A percentile compares a stretch with the other conserved stretches of the same genome.
phyloP scores from a whole-genome alignment of 2,113 vertebrate species.

The Rhipidura dahli region DNA sequence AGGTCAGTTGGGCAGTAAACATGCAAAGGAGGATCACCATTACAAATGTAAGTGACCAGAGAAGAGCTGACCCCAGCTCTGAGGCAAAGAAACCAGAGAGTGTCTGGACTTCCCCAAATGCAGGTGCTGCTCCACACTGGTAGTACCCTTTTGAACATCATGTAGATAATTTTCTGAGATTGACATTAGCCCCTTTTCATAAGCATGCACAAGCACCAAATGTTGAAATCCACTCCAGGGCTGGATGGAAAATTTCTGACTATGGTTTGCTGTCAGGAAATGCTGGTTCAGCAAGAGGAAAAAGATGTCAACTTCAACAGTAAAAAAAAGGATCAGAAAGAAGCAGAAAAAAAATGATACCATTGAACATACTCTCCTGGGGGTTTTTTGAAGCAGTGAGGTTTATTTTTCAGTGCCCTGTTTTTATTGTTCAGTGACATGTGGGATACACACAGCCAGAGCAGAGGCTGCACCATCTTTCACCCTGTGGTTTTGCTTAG shows the following conservation, averaged over 20 bases:
- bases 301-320: conserved; percentile 41
- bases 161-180: not conserved
- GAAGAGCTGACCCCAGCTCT: not conserved
- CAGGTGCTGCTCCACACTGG: not conserved
- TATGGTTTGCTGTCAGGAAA: conserved; percentile 32
- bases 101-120: not conserved
- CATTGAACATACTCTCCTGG: not conserved
- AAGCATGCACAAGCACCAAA: not conserved
- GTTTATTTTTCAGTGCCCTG: not conserved
- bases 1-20: not conserved
- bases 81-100: not conserved
- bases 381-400: not conserved
- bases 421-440: not conserved
- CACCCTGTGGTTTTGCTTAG: not conserved
- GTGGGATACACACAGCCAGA: not conserved
- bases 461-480: not conserved
- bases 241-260: conserved; percentile 50
- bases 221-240: conserved; percentile 40
- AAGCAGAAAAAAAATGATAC: not conserved
- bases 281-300: conserved; percentile 59
- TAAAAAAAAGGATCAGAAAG: conserved; percentile 24
- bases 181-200: not conserved
- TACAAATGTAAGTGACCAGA: not conserved
- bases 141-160: not conserved
- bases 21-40: not conserved